Evolutionary conservation across 2,113 vertebrate species (phyloP).

Genomic region (Anolis sagrei): DNA sequence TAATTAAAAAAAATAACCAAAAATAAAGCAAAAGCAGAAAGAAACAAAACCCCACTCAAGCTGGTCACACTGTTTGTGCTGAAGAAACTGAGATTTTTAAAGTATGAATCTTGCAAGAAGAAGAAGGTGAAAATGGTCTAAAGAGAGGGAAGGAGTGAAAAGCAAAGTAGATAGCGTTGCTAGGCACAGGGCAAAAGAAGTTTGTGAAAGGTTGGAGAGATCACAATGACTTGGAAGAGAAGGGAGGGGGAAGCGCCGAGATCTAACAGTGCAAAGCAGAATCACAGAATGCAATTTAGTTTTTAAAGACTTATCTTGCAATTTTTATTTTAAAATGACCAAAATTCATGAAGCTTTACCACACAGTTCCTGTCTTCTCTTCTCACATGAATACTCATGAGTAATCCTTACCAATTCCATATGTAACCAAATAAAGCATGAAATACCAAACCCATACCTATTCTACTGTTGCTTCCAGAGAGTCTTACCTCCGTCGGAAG

Average conservation of each 20-base stretch:
- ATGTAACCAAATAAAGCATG: background rate
- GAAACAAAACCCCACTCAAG: background rate
- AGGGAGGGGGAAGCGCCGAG: too few species aligned
- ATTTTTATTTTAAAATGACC: background rate
- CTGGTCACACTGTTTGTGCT: background rate
- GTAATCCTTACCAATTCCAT: background rate
- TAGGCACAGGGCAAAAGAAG: too few species aligned
- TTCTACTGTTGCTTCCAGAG: background rate
- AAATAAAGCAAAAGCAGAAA: background rate
- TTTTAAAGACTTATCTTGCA: background rate
- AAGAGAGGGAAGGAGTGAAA: too few species aligned
- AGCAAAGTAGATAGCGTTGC: too few species aligned
- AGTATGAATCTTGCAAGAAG: too few species aligned
- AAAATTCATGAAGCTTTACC: background rate
- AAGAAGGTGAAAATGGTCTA: too few species aligned
- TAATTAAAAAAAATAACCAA: background rate
- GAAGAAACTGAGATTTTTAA: too few species aligned
- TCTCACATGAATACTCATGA: background rate
- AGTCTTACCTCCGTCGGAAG: constrained; percentile 76
- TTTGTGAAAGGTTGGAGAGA: too few species aligned
- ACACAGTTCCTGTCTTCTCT: background rate
- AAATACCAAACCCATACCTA: background rate
- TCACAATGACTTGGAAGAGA: too few species aligned
- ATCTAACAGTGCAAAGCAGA: background rate
- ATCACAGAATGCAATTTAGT: background rate